Evolutionary conservation across 2,888 invertebrate species (phyloP).

Genomic region (Platerodrilus igneus): DNA sequence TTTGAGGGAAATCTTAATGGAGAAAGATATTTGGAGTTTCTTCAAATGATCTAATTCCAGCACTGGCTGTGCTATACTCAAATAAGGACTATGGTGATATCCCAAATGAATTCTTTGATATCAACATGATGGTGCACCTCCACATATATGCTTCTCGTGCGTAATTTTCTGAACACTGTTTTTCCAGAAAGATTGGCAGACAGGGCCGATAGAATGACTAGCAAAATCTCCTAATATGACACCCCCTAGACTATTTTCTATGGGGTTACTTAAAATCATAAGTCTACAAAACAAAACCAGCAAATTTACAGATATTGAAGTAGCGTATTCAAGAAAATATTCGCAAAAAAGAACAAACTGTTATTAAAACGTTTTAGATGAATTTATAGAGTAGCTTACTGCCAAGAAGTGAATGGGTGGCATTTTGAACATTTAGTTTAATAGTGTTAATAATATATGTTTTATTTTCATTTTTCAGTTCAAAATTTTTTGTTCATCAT

Average conservation of each 20-base stretch:
- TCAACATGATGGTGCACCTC: constrained; percentile 5
- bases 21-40: constrained; percentile 8
- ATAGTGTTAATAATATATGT: too few relatives aligned
- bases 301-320: not conserved
- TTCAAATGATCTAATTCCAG: too few relatives aligned
- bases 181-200: too few relatives aligned
- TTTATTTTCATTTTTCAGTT: too few relatives aligned
- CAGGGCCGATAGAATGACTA: not conserved
- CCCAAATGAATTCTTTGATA: constrained; percentile 4
- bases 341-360: not conserved
- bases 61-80: not conserved
- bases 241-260: not conserved
- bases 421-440: too few relatives aligned
- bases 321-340: not conserved
- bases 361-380: not conserved
- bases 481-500: too few relatives aligned
- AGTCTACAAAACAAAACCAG: not conserved
- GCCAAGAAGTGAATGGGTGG: too few relatives aligned
- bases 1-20: constrained; percentile 6
- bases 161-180: too few relatives aligned
- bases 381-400: too few relatives aligned
- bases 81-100: not conserved
- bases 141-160: not conserved
- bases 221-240: not conserved
- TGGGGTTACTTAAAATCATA: not conserved